phyloP scores from a whole-genome alignment of 2,888 invertebrate genomes.

The Chirona hameri region DNA sequence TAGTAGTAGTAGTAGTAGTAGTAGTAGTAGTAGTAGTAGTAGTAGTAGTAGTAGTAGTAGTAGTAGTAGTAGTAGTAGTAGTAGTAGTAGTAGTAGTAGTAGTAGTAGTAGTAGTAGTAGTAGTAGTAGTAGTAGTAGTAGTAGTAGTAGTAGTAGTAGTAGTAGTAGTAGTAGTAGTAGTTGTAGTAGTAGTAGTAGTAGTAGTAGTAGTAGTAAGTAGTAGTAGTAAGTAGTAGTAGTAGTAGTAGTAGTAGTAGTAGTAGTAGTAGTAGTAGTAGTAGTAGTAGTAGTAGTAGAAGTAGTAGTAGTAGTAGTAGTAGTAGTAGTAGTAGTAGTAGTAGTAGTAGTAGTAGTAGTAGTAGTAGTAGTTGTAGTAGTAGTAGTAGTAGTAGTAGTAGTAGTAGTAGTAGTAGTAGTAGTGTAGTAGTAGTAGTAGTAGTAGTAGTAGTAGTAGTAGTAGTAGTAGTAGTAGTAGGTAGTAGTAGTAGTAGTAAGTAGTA shows the following conservation, averaged over 20 bases:
- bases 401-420: conserved; percentile 40
- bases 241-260: conserved; percentile 40
- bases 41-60: conserved; percentile 39
- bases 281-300: conserved; percentile 36
- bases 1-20: conserved; percentile 34
- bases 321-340: conserved; percentile 39
- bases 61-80: conserved; percentile 40
- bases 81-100: conserved; percentile 39
- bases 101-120: conserved; percentile 38
- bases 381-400: conserved; percentile 40
- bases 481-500: too few relatives aligned
- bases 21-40: conserved; percentile 34
- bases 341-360: conserved; percentile 38
- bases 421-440: too few relatives aligned
- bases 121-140: conserved; percentile 40
- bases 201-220: too few relatives aligned
- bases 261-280: conserved; percentile 40
- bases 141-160: conserved; percentile 40
- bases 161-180: conserved; percentile 40
- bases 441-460: too few relatives aligned
- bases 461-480: too few relatives aligned
- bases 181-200: conserved; percentile 39
- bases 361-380: conserved; percentile 39
- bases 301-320: conserved; percentile 38
- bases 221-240: too few relatives aligned